Evolutionary conservation across 2,113 vertebrate genomes (phyloP).

Genomic region (Narcine bancroftii): DNA sequence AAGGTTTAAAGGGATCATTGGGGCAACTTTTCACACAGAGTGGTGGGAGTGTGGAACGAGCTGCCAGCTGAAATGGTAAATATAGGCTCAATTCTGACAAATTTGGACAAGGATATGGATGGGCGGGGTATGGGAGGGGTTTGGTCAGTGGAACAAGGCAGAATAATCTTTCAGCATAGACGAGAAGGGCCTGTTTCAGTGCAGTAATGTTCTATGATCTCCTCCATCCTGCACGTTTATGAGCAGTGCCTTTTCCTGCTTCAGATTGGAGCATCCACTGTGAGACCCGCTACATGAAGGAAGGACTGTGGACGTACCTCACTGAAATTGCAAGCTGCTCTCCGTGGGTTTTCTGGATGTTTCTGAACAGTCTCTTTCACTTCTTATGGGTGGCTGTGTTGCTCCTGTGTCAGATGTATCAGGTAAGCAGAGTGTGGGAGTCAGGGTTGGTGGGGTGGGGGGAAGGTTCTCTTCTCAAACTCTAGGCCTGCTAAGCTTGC

Average conservation of each 20-base stretch:
- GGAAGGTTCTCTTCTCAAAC: neutral
- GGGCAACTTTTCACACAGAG: too few relatives aligned
- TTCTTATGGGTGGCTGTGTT: conserved; percentile 98
- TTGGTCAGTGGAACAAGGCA: too few relatives aligned
- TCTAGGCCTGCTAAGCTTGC: neutral
- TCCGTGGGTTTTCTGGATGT: conserved; percentile 99
- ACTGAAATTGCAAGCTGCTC: conserved; percentile 95
- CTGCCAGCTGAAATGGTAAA: too few relatives aligned
- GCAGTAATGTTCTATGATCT: too few relatives aligned
- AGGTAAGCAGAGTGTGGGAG: conserved; percentile 68
- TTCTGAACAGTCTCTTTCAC: conserved; percentile 95
- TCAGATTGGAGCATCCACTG: conserved; percentile 94
- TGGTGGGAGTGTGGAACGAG: too few relatives aligned
- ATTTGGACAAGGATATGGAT: too few relatives aligned
- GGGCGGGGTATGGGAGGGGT: too few relatives aligned
- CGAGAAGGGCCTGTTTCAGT: neutral
- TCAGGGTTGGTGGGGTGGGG: too few relatives aligned
- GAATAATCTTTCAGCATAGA: too few relatives aligned
- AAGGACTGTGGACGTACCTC: conserved; percentile 92
- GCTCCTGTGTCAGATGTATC: conserved; percentile 99
- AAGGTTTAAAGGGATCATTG: too few relatives aligned
- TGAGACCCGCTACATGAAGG: conserved; percentile 80
- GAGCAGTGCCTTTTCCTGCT: neutral
- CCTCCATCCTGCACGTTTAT: too few relatives aligned
- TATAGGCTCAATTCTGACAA: too few relatives aligned